These are phyloP conservation scores for Meloidogyne exigua DNA, from an alignment of 1,140 invertebrate genomes.

Conservation along the genomic window DNA sequence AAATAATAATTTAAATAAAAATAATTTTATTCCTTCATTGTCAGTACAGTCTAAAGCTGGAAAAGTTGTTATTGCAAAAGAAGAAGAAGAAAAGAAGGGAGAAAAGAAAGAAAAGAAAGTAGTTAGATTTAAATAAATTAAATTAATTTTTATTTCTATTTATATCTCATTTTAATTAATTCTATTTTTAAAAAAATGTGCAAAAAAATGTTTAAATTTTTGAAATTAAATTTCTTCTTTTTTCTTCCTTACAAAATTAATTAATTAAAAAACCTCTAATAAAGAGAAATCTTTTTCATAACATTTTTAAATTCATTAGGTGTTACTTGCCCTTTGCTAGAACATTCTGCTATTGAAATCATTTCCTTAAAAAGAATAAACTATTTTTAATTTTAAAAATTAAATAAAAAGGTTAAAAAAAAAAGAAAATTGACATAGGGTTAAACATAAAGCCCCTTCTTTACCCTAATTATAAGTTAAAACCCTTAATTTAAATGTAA, in stretches of 20 bases:
- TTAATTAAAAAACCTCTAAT: conserved; percentile 17
- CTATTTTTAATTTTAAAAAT: not conserved
- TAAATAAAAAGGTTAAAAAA: no score
- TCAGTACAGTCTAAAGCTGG: not conserved
- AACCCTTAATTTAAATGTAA: not conserved
- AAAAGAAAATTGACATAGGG: no score
- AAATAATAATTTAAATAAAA: not conserved
- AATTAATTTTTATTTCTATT: no score
- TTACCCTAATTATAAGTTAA: not conserved
- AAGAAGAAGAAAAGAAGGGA: not conserved
- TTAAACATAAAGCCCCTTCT: no score
- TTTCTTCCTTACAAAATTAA: no score
- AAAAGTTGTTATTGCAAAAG: not conserved
- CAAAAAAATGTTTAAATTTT: no score
- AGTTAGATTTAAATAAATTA: no score
- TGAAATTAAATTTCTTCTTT: no score
- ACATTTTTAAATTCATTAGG: conserved; percentile 40
- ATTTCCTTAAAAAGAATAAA: conserved; percentile 37
- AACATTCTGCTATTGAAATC: conserved; percentile 34
- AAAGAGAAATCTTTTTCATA: conserved; percentile 46
- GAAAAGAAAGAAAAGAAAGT: not conserved
- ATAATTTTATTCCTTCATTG: not conserved
- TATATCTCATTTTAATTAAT: no score
- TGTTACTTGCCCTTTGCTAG: conserved; percentile 29
- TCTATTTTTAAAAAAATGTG: no score